phyloP scores from a whole-genome alignment of 2,888 invertebrate genomes.

The Odontocolon sp. region DNA sequence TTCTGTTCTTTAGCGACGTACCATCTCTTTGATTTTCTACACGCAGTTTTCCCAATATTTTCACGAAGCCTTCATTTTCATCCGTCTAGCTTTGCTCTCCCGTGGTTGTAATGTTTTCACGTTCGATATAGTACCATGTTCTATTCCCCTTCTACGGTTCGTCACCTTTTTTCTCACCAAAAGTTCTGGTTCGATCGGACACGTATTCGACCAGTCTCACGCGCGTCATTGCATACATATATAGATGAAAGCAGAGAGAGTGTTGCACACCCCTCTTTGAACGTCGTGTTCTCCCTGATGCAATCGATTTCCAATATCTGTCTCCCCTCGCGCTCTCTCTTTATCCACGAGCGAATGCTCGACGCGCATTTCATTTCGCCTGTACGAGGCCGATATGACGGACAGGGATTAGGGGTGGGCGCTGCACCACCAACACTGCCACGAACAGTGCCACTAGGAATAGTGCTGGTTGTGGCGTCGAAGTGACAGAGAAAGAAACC shows the following conservation, averaged over 20 bases:
- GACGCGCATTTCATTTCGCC: constrained; percentile 72
- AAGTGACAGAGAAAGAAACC: constrained; percentile 1
- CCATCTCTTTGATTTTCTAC: background rate
- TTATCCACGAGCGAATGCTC: constrained; percentile 65
- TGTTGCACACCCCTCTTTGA: constrained; percentile 40
- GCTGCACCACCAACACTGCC: constrained; percentile 42
- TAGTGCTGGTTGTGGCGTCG: constrained; percentile 27
- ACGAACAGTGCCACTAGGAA: constrained; percentile 34
- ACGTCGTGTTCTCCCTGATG: constrained; percentile 44
- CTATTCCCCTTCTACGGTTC: background rate
- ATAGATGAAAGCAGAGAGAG: constrained; percentile 20
- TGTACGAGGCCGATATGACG: constrained; percentile 65
- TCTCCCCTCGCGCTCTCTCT: constrained; percentile 23
- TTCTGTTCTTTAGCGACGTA: no score
- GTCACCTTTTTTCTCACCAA: constrained; percentile 25
- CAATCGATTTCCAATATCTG: constrained; percentile 61
- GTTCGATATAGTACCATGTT: background rate
- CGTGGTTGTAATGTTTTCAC: background rate
- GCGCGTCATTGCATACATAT: constrained; percentile 15
- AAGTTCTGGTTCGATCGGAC: constrained; percentile 9
- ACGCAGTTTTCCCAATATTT: background rate
- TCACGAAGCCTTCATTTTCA: background rate
- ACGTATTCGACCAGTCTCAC: constrained; percentile 23
- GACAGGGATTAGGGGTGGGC: constrained; percentile 52
- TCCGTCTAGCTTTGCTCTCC: background rate